These are phyloP conservation scores for Clunio marinus DNA, from an alignment of 2,888 invertebrate species.

Conservation along the genomic window DNA sequence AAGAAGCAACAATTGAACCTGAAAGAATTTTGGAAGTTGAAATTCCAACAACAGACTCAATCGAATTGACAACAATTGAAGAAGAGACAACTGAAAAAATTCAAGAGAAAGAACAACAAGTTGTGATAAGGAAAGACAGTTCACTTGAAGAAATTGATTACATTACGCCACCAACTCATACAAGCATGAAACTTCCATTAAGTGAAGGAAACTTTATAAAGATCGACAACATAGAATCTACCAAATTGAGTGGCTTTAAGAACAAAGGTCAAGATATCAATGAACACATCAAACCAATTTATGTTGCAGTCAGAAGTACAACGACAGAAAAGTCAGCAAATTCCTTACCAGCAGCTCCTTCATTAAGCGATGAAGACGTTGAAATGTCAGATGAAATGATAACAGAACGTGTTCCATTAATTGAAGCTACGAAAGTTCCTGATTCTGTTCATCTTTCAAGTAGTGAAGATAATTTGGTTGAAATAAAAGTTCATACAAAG, in stretches of 20 bases:
- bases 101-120: not conserved
- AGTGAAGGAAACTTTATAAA: conserved; percentile 31
- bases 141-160: conserved; percentile 36
- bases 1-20: conserved; percentile 20
- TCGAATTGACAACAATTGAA: not conserved
- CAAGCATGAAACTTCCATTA: conserved; percentile 12
- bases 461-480: conserved; percentile 29
- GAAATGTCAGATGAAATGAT: not conserved
- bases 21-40: not conserved
- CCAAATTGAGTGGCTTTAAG: conserved; percentile 17
- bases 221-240: conserved; percentile 17
- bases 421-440: not conserved
- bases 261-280: not conserved
- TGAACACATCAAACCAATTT: conserved; percentile 23
- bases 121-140: conserved; percentile 39
- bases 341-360: not conserved
- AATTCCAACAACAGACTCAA: conserved; percentile 22
- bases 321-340: not conserved
- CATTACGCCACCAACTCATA: not conserved
- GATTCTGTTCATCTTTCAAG: not conserved
- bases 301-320: not conserved
- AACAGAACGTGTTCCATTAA: conserved; percentile 25
- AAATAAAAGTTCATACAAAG: conserved; percentile 33
- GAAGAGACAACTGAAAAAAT: not conserved
- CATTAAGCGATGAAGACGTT: too few relatives aligned